Base-by-base conservation (phyloP, 2,113 vertebrate species). In the Ctenomys sociabilis region DNA sequence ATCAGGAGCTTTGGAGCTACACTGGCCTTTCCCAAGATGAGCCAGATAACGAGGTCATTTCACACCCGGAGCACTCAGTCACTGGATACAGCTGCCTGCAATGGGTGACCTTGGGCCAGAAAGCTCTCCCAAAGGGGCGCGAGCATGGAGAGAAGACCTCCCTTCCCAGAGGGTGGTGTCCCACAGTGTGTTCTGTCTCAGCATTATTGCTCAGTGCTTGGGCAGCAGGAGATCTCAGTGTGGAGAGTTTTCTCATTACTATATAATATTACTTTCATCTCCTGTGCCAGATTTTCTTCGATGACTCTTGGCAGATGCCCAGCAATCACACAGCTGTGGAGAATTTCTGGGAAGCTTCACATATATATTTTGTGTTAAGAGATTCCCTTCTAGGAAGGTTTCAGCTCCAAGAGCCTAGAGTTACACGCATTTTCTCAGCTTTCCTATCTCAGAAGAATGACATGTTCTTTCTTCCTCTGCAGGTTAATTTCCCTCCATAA, bases 231-330 rank as follows among this genome's bases (percentile, higher is more conserved):
- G 49, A 83, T 52, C 68, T 40, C 63, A 88, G 83, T 59, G 22
- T 13, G 61, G 35, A 12, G n/a, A 87, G 9, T 35, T 28, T 73
- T 91, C 57, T 90, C 81, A 80, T 77, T 68, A 89, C 52, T 85
- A 81, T 49, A 91, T 59, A 90, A 90, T n/a, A n/a, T 54, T 40
- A 16, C 66, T 91, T 93, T 87, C 90, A 81, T 92, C 96, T 90
- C 70, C 64, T 21, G 37, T 82, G 90, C 75, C 85, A 90, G 92
- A 84, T 86, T 88, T 91, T 68, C 90, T 87, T 96, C 89, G 91
- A 90, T 68, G 40, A 91, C 68, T 84, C 68, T 93, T 95, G 92
- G 94, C 87, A 94, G 87, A 85, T 45, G 11, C 57, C 87, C 90
- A 84, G 54, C 57, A 24, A 72, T 73, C 52, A 35, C 37, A n/a